Conservation (phyloP, 1,140 invertebrate genomes). For the Drosophila sucinea region DNA sequence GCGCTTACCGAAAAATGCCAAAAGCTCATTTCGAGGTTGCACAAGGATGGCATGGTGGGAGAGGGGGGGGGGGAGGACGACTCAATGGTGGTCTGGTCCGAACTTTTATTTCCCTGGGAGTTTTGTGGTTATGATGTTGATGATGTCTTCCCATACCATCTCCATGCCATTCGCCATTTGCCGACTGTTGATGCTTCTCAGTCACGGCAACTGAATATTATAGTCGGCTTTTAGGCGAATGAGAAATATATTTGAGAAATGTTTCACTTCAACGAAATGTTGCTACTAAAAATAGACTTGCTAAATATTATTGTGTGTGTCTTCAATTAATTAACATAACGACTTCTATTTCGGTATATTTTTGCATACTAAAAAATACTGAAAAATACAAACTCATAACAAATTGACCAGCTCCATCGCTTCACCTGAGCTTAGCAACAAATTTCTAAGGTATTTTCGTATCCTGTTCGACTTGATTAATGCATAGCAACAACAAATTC, state of each 20-base stretch:
- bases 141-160: conserved; percentile 31
- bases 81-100: conserved; percentile 11
- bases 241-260: conserved; percentile 2
- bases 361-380: too few relatives aligned
- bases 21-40: conserved; percentile 42
- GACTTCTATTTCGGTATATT: too few relatives aligned
- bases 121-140: conserved; percentile 59
- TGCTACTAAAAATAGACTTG: neutral
- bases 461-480: conserved; percentile 2
- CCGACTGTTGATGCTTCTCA: conserved; percentile 28
- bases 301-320: neutral
- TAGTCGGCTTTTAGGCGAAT: conserved; percentile 16
- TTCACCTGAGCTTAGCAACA: too few relatives aligned
- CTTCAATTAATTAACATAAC: neutral
- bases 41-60: neutral
- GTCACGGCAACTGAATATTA: conserved; percentile 34
- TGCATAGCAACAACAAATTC: neutral
- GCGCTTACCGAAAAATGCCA: conserved; percentile 33
- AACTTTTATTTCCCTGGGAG: conserved; percentile 55
- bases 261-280: conserved; percentile 1
- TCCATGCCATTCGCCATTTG: neutral
- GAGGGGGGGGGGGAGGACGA: neutral
- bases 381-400: too few relatives aligned
- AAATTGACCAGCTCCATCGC: too few relatives aligned
- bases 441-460: too few relatives aligned